Evolutionary conservation across 2,888 invertebrate genomes (phyloP).

Genomic region (Aelia acuminata): DNA sequence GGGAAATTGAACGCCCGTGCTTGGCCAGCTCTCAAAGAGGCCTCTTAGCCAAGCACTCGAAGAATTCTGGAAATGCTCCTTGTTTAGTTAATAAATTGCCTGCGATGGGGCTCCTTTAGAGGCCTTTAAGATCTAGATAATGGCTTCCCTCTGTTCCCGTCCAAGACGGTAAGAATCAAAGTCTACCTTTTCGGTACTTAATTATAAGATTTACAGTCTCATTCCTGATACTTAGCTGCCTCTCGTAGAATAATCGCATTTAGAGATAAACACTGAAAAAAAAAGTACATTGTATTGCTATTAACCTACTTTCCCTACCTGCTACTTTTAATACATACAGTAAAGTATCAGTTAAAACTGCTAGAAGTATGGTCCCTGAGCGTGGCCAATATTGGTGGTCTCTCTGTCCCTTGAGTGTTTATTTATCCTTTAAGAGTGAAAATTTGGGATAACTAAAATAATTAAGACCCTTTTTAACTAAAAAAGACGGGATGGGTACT

Average conservation of each 20-base stretch:
- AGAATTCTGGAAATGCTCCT: slow-evolving; percentile 37
- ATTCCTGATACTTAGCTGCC: neutral
- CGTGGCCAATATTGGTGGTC: no score
- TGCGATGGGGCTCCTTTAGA: neutral
- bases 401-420: no score
- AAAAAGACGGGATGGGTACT: no score
- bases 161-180: neutral
- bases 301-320: neutral
- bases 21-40: slow-evolving; percentile 31
- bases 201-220: slow-evolving; percentile 24
- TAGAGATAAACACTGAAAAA: neutral
- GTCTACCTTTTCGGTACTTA: neutral
- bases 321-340: no score
- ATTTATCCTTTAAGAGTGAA: no score
- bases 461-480: no score
- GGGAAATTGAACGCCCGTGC: neutral
- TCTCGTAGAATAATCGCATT: neutral
- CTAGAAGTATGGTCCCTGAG: no score
- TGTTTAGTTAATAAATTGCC: slow-evolving; percentile 47
- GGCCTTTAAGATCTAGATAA: slow-evolving; percentile 4
- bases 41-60: slow-evolving; percentile 15
- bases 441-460: no score
- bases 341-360: no score
- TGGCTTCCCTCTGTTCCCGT: slow-evolving; percentile 26
- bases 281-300: neutral